Base-by-base conservation (phyloP, 2,888 invertebrate species). In the Mythimna vitellina region DNA sequence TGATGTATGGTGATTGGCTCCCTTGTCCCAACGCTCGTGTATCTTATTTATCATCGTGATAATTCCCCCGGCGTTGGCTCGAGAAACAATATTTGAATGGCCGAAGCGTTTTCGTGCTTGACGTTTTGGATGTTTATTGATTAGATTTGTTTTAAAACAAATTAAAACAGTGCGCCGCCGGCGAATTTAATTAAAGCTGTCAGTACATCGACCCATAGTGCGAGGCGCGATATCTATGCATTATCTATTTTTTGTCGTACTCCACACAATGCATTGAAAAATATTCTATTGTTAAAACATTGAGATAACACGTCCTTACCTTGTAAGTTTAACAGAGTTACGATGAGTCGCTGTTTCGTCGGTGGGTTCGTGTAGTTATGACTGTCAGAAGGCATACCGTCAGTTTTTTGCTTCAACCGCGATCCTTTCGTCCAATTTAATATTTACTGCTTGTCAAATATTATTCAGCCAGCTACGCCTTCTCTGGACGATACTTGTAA, bases 1-100 rank as follows among this genome's bases (percentile, higher is more conserved):
- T 95, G 96, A 96, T 95, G 95, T 96, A 96, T 96, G 96, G 95
- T 96, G 96, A 96, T 96, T 96, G 96, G 95, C 91, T 94, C 91
- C 90, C 93, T 92, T 93, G 95, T 94, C 93, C 93, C 93, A 91
- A 87, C 91, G 91, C 89, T 89, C 90, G 91, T 92, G 93, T 95
- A 94, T 94, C 94, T 95, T 94, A 93, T 94, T 95, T 94, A 94
- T 94, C 94, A 94, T 94, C 94, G 92, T 92, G 94, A 95, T 95
- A 94, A 95, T 95, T 93, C 94, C 92, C 91, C 89, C 88, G 88
- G 90, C 89, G 90, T 92, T 90, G 83, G 91, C 87, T 89, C 90
- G 91, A 92, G 93, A 92, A 92, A 93, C 91, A 93, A 94, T 93
- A 93, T 94, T 93, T 94, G 93, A 92, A 92, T 91, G 92, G 87